phyloP scores from a whole-genome alignment of 2,797 vertebrate genomes.

The Gadopsis marmoratus region DNA sequence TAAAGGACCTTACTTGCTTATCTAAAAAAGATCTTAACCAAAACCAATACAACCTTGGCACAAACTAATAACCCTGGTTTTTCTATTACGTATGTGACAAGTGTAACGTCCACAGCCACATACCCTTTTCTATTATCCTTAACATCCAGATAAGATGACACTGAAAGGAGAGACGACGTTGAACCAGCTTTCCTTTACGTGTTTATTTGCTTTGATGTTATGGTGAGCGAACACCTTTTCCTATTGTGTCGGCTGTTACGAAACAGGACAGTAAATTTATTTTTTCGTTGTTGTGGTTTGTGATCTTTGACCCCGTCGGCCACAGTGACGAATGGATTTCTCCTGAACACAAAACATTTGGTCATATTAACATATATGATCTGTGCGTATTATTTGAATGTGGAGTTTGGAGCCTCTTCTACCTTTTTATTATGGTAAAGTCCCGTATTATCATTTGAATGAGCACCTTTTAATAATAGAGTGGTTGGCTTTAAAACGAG shows the following conservation, averaged over 20 bases:
- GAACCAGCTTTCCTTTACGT: not conserved
- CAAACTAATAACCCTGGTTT: too few species aligned
- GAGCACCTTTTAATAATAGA: constrained; percentile 72
- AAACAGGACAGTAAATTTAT: not conserved
- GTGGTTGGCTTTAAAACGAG: constrained; percentile 33
- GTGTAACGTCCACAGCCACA: too few species aligned
- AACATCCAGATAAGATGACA: not conserved
- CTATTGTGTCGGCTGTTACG: not conserved
- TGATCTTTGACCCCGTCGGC: constrained; percentile 25
- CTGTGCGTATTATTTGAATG: constrained; percentile 38
- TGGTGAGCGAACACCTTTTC: too few species aligned
- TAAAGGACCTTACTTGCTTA: too few species aligned
- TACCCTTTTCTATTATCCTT: not conserved
- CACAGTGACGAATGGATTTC: constrained; percentile 38
- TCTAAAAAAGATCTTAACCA: too few species aligned
- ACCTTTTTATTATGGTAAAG: constrained; percentile 63
- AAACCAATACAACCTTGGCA: too few species aligned
- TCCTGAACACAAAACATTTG: constrained; percentile 31
- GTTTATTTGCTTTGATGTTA: not conserved
- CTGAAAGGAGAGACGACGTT: not conserved
- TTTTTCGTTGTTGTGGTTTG: not conserved
- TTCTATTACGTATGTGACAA: too few species aligned
- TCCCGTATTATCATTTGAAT: constrained; percentile 70
- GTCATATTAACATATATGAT: constrained; percentile 57
- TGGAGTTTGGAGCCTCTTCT: constrained; percentile 16